A percentile compares a stretch with the other conserved stretches of the same genome.
These are phyloP conservation scores for Vireo altiloquus DNA, from an alignment of 2,113 vertebrate genomes.

Conservation along the genomic window DNA sequence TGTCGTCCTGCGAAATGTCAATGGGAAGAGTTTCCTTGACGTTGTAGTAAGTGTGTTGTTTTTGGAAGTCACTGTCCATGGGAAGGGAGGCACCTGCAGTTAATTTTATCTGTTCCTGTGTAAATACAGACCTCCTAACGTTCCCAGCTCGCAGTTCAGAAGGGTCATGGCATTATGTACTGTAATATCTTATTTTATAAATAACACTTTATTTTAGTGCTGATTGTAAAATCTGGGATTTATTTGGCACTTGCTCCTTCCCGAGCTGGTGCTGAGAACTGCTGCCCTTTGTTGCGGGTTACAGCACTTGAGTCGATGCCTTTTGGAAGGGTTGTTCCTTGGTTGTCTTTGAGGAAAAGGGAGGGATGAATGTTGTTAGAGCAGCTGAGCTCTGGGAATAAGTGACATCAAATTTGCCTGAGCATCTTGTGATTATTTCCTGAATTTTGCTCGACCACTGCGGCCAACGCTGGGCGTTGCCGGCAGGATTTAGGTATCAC, in stretches of 20 bases:
- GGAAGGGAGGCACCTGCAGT: slow-evolving; percentile 64
- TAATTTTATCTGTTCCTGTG: slow-evolving; percentile 33
- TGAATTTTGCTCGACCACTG: background rate
- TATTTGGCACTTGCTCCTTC: slow-evolving; percentile 3
- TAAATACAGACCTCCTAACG: background rate
- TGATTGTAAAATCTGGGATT: slow-evolving; percentile 40
- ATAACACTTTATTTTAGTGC: slow-evolving; percentile 50
- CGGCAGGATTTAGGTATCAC: background rate
- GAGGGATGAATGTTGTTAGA: background rate
- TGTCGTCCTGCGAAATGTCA: background rate
- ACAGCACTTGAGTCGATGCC: accelerated
- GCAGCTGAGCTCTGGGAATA: background rate
- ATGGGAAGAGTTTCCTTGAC: slow-evolving; percentile 10
- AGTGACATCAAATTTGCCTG: background rate
- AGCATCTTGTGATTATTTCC: background rate
- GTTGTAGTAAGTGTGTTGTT: slow-evolving; percentile 15
- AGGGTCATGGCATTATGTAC: slow-evolving; percentile 41
- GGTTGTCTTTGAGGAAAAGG: background rate
- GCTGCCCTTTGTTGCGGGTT: background rate
- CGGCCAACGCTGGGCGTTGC: accelerated
- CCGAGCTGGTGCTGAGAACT: background rate
- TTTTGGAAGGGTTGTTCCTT: background rate
- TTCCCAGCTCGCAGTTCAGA: background rate
- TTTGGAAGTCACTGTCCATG: slow-evolving; percentile 44
- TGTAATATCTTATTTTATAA: slow-evolving; percentile 37